Evolutionary conservation across 2,113 vertebrate genomes (phyloP), one percentile per base, ranked within the genome.

Genomic region (Neolamprologus caudopunctatus): DNA sequence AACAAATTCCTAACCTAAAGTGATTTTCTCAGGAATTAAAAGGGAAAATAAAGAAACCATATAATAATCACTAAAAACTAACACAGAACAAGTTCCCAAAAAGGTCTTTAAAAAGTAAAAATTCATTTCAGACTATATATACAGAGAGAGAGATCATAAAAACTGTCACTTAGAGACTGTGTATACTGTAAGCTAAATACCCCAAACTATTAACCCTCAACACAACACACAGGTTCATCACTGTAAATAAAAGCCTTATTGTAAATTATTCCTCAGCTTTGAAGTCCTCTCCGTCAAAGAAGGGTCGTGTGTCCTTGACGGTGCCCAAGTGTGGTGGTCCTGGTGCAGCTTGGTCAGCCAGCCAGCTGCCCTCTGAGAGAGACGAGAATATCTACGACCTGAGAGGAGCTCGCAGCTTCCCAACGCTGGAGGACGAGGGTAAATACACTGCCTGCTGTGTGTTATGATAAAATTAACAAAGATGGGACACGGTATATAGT

Each of bases 271-370:
- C 83, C 5, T 12, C 96, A 99, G 99, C 99, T 85, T 94, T 99
- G 87, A 99, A 99, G 95, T 99, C 98, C 0, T 99, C 99, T 8
- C 99, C 99, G 1, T 99, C 98, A 1, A 99, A 99, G 95, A 99
- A 98, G 93, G 98, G 98, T 11, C 97, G 99, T 0, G 96, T 97
- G 42, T 97, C 97, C 21, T 94, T 99, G 95, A 92, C 97, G 7
- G 97, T 97, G 1, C 95, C 97, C 61, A 99, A 98, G 90, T 97
- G 96, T 0, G 75, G 66, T 0, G 98, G 98, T 9, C 98, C 98
- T 1, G 97, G 96, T 0, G 97, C 98, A 0, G 98, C 99, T 0
- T 99, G 98, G 93, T 99, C 99, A 0, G 98, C 97, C 35, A 97
- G 98, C 95, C 98, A 99, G 96, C 97, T 99, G 84, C 95, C 97